Base-by-base conservation (phyloP, 37 sponge, comb jelly and placozoan genomes). In the Aplysina aerophoba region DNA sequence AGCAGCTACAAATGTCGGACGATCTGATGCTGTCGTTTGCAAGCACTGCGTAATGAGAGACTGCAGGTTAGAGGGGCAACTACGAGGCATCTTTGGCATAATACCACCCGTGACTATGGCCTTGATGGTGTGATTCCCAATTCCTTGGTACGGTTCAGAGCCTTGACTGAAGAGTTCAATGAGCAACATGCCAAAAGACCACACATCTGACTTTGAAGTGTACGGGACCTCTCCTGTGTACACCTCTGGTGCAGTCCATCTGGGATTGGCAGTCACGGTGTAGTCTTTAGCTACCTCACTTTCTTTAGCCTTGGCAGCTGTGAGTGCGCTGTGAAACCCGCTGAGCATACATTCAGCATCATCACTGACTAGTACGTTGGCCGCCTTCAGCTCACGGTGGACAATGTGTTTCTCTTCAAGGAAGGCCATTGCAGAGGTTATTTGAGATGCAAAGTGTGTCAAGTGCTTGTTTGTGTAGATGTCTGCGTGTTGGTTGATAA, bases 211-310 rank as follows among this genome's bases (percentile, higher is more conserved):
- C 54, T 75, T 75, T 17, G 54, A 53, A 1, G 78, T 75, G 78
- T 41, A 75, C n/a, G 4, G n/a, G 1, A 3, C 6, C 0, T 36
- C 78, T 40, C 2, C 21, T 17, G 78, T 40, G 38, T 40, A 41
- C 53, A 75, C 78, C 11, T 75, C 78, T 17, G 78, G 78, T 41
- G 78, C 78, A 20, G 38, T 75, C 78, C 78, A 75, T 40, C 78
- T 36, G 16, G 78, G 54, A 22, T 36, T 41, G 41, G 78, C 2
- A 2, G 24, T 54, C 64, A 62, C 12, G 21, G 53, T 0, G 3
- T 53, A 75, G 3, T 40, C n/a, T 54, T 24, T 75, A 13, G 44
- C 54, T 1, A 4, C 4, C 2, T 41, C 13, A 0, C 1, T 14
- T 0, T 75, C 78, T 15, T 50, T 75, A 2, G 78, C 53, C 40